phyloP scores from a whole-genome alignment of 2,113 vertebrate species.

The Apodemus speciosus region DNA sequence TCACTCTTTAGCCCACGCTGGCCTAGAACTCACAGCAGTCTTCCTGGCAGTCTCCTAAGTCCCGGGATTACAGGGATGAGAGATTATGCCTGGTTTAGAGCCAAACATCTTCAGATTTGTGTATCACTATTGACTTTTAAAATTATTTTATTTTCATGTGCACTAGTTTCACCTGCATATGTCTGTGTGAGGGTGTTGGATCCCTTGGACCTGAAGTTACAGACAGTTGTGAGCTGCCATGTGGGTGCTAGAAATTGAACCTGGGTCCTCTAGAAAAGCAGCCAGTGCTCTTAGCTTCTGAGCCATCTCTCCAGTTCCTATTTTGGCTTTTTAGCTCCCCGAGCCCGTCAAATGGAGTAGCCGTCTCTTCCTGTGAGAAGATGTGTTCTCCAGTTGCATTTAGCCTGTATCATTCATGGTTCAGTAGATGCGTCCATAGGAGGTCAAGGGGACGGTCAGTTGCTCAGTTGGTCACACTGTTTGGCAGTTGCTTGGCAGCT shows the following conservation, averaged over 20 bases:
- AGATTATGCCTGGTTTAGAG: background rate
- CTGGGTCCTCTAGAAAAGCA: no score
- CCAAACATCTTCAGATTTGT: background rate
- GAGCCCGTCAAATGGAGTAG: background rate
- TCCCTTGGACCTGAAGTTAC: no score
- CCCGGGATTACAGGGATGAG: background rate
- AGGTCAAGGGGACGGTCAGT: background rate
- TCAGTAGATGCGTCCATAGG: background rate
- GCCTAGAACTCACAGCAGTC: background rate
- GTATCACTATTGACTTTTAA: background rate
- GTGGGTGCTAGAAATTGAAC: no score
- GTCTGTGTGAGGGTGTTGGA: no score
- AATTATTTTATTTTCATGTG: background rate
- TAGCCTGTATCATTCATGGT: background rate
- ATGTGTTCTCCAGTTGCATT: background rate
- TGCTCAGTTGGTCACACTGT: accelerated
- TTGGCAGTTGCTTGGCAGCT: background rate
- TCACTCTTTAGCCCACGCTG: background rate
- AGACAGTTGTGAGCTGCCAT: no score
- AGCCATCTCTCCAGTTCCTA: background rate
- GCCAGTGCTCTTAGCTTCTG: no score
- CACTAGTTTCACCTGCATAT: no score
- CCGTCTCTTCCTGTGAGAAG: background rate
- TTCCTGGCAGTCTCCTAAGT: background rate
- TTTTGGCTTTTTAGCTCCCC: no score